Conservation (phyloP, 2,888 invertebrate species). For the Antheraea assamensis region DNA sequence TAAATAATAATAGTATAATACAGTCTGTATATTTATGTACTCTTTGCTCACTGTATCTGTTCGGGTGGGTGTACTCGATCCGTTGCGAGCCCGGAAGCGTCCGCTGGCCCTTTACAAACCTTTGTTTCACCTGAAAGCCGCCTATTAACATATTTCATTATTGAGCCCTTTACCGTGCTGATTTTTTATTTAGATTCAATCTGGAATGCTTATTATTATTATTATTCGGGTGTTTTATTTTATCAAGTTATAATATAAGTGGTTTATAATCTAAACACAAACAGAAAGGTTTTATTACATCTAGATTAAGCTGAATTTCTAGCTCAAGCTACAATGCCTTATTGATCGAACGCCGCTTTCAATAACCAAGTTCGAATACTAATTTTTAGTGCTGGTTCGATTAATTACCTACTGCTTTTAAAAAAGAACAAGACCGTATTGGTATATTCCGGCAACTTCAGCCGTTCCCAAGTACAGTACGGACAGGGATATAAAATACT, state of each 20-base stretch:
- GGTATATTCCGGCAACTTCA: background rate
- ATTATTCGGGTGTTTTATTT: background rate
- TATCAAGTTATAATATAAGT: background rate
- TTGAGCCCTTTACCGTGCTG: slow-evolving; percentile 34
- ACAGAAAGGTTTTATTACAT: background rate
- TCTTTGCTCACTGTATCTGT: slow-evolving; percentile 46
- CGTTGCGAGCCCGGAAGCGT: slow-evolving; percentile 52
- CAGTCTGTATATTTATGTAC: slow-evolving; percentile 31
- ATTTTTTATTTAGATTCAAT: slow-evolving; percentile 19
- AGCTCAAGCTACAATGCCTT: background rate
- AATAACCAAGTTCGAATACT: background rate
- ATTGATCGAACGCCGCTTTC: background rate
- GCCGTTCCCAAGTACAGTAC: background rate
- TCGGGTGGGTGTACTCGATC: slow-evolving; percentile 57
- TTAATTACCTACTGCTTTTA: background rate
- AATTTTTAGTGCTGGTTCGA: background rate
- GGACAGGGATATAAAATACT: background rate
- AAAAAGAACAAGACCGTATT: background rate
- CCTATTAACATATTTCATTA: slow-evolving; percentile 46
- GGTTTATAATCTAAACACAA: background rate
- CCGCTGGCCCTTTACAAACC: slow-evolving; percentile 71
- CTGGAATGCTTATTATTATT: background rate
- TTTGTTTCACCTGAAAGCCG: slow-evolving; percentile 64
- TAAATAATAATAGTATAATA: background rate
- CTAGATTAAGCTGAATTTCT: background rate